phyloP scores from a whole-genome alignment of 2,888 invertebrate genomes.

The Xestia ashworthii region DNA sequence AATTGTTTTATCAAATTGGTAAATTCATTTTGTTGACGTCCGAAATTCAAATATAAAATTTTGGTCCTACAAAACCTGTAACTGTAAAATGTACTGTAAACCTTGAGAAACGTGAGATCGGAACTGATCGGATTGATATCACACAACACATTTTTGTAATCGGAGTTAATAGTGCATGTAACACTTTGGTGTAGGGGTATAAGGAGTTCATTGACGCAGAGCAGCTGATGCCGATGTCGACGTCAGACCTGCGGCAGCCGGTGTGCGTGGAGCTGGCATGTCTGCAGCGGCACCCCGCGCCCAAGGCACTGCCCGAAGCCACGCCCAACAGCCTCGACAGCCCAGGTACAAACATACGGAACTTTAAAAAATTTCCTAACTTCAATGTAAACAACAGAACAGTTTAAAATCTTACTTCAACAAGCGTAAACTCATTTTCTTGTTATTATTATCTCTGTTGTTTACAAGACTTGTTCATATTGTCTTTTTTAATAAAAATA shows the following conservation, averaged over 20 bases:
- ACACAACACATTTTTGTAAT: not conserved
- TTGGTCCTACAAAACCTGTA: not conserved
- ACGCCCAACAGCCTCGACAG: slow-evolving; percentile 89
- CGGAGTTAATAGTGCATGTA: slow-evolving; percentile 36
- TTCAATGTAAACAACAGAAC: slow-evolving; percentile 15
- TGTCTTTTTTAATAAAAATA: slow-evolving; percentile 10
- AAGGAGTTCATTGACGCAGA: slow-evolving; percentile 98
- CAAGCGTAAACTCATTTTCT: not conserved
- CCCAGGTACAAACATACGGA: slow-evolving; percentile 79
- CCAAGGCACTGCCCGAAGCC: slow-evolving; percentile 87
- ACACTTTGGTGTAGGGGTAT: slow-evolving; percentile 92
- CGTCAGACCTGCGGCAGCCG: slow-evolving; percentile 95
- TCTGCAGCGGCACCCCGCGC: slow-evolving; percentile 91
- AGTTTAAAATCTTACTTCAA: slow-evolving; percentile 2
- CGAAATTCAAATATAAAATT: not conserved
- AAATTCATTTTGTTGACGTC: not conserved
- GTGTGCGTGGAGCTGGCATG: slow-evolving; percentile 95
- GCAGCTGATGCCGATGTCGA: slow-evolving; percentile 96
- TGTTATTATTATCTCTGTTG: slow-evolving; percentile 45
- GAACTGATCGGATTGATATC: not conserved
- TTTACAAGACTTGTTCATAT: slow-evolving; percentile 61
- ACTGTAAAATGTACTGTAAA: slow-evolving; percentile 12
- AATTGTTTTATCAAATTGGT: not conserved
- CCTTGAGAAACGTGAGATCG: slow-evolving; percentile 2
- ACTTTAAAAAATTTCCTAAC: not conserved